Percentiles rank a stretch among this genome's conserved stretches.
Evolutionary conservation across 2,113 vertebrate genomes (phyloP).

Genomic region (Colinus virginianus): DNA sequence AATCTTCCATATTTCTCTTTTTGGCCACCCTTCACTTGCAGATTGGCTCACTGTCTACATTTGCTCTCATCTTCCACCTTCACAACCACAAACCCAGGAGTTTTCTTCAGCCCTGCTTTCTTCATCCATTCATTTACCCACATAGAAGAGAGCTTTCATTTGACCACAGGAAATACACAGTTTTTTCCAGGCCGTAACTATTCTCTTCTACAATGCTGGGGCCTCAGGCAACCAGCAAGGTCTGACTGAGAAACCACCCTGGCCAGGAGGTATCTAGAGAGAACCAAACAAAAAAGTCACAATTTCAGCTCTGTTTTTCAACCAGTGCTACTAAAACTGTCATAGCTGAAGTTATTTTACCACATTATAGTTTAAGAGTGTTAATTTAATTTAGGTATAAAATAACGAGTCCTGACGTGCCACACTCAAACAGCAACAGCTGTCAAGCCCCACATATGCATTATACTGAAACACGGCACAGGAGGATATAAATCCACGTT

Average conservation of each 20-base stretch:
- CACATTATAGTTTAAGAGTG: background rate
- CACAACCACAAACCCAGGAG: background rate
- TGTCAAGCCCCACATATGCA: background rate
- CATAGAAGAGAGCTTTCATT: background rate
- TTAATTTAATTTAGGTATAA: constrained; percentile 5
- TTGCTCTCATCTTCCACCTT: background rate
- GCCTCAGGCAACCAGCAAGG: background rate
- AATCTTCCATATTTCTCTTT: background rate
- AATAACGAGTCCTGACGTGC: constrained; percentile 20
- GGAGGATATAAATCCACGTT: constrained; percentile 26
- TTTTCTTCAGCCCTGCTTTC: background rate
- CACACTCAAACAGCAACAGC: background rate
- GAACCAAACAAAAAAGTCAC: background rate
- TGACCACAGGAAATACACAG: background rate
- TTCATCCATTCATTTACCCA: background rate
- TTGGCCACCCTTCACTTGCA: background rate
- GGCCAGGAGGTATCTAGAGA: background rate
- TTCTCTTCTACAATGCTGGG: background rate
- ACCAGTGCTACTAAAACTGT: background rate
- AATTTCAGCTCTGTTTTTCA: background rate
- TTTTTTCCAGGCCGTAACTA: background rate
- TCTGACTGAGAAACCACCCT: background rate
- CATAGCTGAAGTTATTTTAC: background rate
- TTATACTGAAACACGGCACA: background rate
- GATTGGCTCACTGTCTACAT: accelerated